Percentiles rank a stretch among this genome's conserved stretches.
Evolutionary conservation across 2,797 vertebrate species (phyloP).

Genomic region (Protosalanx chinensis): DNA sequence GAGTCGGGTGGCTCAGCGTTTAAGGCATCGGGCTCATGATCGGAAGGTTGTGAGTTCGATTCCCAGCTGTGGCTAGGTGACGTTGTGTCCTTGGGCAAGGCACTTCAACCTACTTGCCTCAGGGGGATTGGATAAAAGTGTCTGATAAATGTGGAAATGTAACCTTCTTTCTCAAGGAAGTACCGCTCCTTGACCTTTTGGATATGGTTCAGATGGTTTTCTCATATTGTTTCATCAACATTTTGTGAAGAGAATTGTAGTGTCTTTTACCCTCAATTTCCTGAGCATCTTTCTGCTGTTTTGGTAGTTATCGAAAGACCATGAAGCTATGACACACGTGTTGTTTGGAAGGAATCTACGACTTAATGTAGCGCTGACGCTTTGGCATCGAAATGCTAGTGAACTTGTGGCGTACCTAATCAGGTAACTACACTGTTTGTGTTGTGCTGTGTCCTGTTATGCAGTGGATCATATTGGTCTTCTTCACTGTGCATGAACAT

Average conservation of each 20-base stretch:
- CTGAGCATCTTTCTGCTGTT: constrained; percentile 20
- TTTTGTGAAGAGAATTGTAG: background rate
- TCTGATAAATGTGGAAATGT: too few species aligned
- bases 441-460: constrained; percentile 41
- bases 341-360: constrained; percentile 95
- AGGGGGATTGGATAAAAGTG: too few species aligned
- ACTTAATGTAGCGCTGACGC: constrained; percentile 92
- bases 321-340: constrained; percentile 91
- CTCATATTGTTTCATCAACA: too few species aligned
- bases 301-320: constrained; percentile 90
- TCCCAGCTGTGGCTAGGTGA: too few species aligned
- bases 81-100: too few species aligned
- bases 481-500: background rate
- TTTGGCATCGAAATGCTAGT: constrained; percentile 90
- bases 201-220: background rate
- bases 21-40: too few species aligned
- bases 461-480: background rate
- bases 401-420: constrained; percentile 94
- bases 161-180: background rate
- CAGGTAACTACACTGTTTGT: constrained; percentile 70
- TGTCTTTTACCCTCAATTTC: constrained; percentile 1
- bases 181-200: too few species aligned
- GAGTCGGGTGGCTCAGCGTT: too few species aligned
- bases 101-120: too few species aligned
- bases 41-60: too few species aligned